These are phyloP conservation scores for Oligia fasciuncula DNA, from an alignment of 2,888 invertebrate genomes.

Conservation along the genomic window DNA sequence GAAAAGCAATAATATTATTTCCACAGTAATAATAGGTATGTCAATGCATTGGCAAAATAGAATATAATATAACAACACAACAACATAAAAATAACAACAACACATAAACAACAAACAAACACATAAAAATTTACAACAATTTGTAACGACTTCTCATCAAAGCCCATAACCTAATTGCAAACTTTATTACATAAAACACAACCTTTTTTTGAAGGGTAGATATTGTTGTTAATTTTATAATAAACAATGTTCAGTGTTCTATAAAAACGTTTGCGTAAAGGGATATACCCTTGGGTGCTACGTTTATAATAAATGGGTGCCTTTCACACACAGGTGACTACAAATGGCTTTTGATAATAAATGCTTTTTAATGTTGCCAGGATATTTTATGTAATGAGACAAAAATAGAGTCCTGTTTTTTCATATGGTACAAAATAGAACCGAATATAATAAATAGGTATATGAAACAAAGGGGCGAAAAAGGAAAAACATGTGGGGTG, in stretches of 20 bases:
- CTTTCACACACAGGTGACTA: slow-evolving; percentile 45
- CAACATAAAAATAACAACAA: too few species aligned
- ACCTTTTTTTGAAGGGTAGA: slow-evolving; percentile 23
- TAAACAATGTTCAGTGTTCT: slow-evolving; percentile 19
- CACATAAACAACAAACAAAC: too few species aligned
- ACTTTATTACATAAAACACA: slow-evolving; percentile 9
- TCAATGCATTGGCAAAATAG: not conserved
- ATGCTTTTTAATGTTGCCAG: slow-evolving; percentile 45
- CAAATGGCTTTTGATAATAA: slow-evolving; percentile 51
- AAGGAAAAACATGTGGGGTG: too few species aligned
- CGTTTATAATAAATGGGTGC: slow-evolving; percentile 38
- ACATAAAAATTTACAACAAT: not conserved
- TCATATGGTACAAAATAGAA: not conserved
- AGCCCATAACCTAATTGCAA: slow-evolving; percentile 4
- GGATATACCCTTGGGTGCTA: slow-evolving; percentile 44
- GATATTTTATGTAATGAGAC: slow-evolving; percentile 37
- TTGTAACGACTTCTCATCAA: not conserved
- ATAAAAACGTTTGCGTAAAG: slow-evolving; percentile 25
- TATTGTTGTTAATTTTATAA: slow-evolving; percentile 44
- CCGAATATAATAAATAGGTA: not conserved
- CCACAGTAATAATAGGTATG: not conserved
- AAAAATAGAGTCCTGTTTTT: not conserved
- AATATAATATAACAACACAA: too few species aligned
- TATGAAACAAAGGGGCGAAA: not conserved
- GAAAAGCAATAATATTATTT: not conserved